Conservation (phyloP, 1,140 invertebrate genomes). For the Calliphora vicina region DNA sequence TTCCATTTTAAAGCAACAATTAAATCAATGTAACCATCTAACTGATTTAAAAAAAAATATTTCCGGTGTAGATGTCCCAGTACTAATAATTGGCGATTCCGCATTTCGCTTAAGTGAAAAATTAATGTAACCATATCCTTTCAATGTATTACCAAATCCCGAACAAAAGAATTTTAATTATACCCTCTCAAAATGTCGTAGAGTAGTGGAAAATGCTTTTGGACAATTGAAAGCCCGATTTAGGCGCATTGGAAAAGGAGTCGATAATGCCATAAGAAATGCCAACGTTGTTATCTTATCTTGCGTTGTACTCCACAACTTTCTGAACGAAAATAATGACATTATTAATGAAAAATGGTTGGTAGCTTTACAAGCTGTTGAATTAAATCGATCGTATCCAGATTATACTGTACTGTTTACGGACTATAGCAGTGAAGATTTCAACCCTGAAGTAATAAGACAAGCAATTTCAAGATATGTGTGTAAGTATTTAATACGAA, state of each 20-base stretch:
- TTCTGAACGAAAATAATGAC: conserved; percentile 35
- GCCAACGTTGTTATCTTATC: conserved; percentile 26
- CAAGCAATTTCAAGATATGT: conserved; percentile 5
- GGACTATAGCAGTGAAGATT: background rate
- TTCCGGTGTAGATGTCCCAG: conserved; percentile 1
- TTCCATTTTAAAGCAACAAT: conserved; percentile 12
- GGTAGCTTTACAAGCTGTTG: background rate
- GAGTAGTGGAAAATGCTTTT: conserved; percentile 37
- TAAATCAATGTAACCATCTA: background rate
- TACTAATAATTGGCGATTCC: conserved; percentile 26
- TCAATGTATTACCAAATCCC: background rate
- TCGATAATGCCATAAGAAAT: conserved; percentile 23
- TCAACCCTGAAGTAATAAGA: conserved; percentile 11
- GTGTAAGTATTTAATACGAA: background rate
- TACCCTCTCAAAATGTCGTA: conserved; percentile 17
- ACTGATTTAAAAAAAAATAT: background rate
- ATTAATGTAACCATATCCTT: conserved; percentile 34
- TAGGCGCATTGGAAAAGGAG: conserved; percentile 28
- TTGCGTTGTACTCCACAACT: conserved; percentile 37
- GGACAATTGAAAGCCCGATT: conserved; percentile 34
- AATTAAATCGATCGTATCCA: conserved; percentile 7
- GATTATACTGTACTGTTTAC: background rate
- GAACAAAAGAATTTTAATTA: conserved; percentile 28
- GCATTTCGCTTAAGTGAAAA: conserved; percentile 25
- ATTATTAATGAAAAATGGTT: conserved; percentile 21